These are phyloP conservation scores for Oscheius myriophilus DNA, from an alignment of 2,888 invertebrate species.

Conservation along the genomic window DNA sequence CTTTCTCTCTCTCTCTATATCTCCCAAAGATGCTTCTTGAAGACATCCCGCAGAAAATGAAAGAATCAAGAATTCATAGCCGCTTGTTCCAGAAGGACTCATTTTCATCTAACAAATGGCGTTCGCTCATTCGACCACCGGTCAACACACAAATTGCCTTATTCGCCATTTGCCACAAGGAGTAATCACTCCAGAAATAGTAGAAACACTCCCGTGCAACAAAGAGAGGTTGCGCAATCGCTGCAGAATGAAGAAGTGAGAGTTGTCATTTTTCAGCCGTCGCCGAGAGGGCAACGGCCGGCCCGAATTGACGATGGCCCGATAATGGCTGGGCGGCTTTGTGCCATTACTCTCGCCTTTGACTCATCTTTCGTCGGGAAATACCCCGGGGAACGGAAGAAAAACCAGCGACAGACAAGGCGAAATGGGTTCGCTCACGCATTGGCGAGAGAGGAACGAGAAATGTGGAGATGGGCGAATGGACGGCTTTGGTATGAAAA, in stretches of 20 bases:
- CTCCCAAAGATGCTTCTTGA: no score
- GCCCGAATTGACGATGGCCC: constrained; percentile 12
- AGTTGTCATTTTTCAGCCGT: background rate
- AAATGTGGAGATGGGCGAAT: background rate
- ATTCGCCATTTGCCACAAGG: no score
- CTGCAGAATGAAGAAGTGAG: background rate
- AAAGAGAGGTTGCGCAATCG: background rate
- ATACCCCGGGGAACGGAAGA: constrained; percentile 5
- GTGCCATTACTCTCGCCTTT: constrained; percentile 24
- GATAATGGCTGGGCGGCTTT: constrained; percentile 22
- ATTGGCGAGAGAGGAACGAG: background rate
- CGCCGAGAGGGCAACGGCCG: background rate
- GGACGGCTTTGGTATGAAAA: background rate
- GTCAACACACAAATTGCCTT: no score
- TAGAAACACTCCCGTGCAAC: background rate
- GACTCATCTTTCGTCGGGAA: constrained; percentile 29
- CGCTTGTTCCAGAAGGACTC: no score
- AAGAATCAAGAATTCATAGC: no score
- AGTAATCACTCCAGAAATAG: background rate
- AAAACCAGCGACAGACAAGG: no score
- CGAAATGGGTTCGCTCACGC: no score
- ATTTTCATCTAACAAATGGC: no score
- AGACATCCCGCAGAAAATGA: no score
- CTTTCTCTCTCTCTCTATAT: no score
- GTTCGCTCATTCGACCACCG: no score